phyloP scores from a whole-genome alignment of 2,888 invertebrate genomes.

The Pandemis corylana region DNA sequence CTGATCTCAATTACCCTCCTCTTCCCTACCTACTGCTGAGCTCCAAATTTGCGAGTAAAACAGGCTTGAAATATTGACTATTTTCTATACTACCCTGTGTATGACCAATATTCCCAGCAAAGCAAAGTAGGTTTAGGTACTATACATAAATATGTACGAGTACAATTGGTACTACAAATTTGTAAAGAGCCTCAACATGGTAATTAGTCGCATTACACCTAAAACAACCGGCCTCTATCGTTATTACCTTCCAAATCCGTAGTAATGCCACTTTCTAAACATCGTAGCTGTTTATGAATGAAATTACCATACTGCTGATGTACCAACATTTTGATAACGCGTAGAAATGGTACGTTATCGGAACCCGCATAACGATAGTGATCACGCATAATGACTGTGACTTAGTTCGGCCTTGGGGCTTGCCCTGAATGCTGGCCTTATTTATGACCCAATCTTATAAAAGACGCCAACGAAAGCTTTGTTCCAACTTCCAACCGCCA shows the following conservation, averaged over 20 bases:
- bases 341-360: conserved; percentile 2
- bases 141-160: not conserved
- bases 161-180: not conserved
- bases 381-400: conserved; percentile 29
- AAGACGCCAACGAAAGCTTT: conserved; percentile 11
- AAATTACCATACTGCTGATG: conserved; percentile 31
- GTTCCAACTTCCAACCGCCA: conserved; percentile 1
- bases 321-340: conserved; percentile 30
- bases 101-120: not conserved
- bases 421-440: conserved; percentile 10
- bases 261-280: not conserved
- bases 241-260: not conserved
- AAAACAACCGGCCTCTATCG: not conserved
- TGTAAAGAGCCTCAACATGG: not conserved
- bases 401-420: conserved; percentile 22
- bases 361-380: conserved; percentile 28
- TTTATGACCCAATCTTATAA: conserved; percentile 13
- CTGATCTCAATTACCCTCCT: too few species aligned
- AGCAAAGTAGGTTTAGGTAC: too few species aligned
- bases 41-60: too few species aligned
- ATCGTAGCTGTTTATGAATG: conserved; percentile 15
- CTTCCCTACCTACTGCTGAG: too few species aligned
- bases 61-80: too few species aligned
- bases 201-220: not conserved
- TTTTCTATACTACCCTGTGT: too few species aligned